These are phyloP conservation scores for Esox niger DNA, from an alignment of 2,113 vertebrate species.

Conservation along the genomic window DNA sequence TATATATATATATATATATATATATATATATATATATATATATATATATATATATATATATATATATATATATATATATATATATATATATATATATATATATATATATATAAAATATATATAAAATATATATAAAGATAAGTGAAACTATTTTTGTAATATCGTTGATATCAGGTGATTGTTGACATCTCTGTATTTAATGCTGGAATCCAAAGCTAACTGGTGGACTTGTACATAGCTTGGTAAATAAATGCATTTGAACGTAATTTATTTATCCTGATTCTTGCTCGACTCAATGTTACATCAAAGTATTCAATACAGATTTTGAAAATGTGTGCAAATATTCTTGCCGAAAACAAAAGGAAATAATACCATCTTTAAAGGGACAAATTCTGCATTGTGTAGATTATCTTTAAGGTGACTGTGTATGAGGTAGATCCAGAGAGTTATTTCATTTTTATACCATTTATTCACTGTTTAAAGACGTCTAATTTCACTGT, in stretches of 20 bases:
- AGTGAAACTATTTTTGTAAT: slow-evolving; percentile 67
- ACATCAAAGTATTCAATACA: slow-evolving; percentile 61
- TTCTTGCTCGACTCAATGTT: slow-evolving; percentile 27
- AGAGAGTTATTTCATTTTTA: slow-evolving; percentile 83
- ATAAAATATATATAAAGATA: slow-evolving; percentile 59
- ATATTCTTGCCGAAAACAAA: slow-evolving; percentile 53
- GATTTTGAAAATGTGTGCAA: slow-evolving; percentile 29
- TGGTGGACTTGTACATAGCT: slow-evolving; percentile 80
- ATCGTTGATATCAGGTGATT: slow-evolving; percentile 76
- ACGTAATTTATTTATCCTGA: slow-evolving; percentile 88
- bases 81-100: no score
- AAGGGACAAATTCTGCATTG: slow-evolving; percentile 72
- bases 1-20: no score
- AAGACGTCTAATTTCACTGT: slow-evolving; percentile 87
- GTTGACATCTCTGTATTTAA: slow-evolving; percentile 87
- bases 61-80: no score
- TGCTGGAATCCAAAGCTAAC: slow-evolving; percentile 80
- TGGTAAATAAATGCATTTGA: slow-evolving; percentile 80
- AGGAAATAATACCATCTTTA: slow-evolving; percentile 77
- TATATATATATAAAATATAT: no score
- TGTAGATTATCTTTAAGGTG: slow-evolving; percentile 64
- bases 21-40: no score
- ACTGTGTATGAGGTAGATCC: slow-evolving; percentile 86
- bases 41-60: no score
- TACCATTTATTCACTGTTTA: slow-evolving; percentile 88